phyloP scores from a whole-genome alignment of 1,140 invertebrate genomes.

The Nasonia longicornis region DNA sequence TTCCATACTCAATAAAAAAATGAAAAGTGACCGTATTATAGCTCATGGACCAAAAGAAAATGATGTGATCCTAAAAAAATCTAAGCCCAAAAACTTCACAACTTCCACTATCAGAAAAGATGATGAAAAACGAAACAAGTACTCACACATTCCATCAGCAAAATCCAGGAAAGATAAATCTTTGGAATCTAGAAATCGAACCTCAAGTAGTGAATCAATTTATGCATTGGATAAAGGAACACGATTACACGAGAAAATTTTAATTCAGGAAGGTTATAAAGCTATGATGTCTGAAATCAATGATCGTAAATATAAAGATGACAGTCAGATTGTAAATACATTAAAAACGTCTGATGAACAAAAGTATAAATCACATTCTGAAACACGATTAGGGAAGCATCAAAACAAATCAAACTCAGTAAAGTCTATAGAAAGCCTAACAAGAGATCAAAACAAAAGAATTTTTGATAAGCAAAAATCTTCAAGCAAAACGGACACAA shows the following conservation, averaged over 20 bases:
- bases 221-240: constrained; percentile 50
- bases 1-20: constrained; percentile 50
- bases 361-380: constrained; percentile 52
- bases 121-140: constrained; percentile 56
- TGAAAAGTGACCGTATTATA: constrained; percentile 57
- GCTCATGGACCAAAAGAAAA: constrained; percentile 52
- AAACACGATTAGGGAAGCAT: constrained; percentile 53
- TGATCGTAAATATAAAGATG: constrained; percentile 54
- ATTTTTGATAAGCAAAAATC: constrained; percentile 58
- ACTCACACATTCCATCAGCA: constrained; percentile 49
- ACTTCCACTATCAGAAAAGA: constrained; percentile 59
- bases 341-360: constrained; percentile 54
- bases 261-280: constrained; percentile 54
- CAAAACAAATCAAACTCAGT: constrained; percentile 52
- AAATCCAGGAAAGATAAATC: constrained; percentile 56
- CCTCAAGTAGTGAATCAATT: constrained; percentile 58
- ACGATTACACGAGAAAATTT: constrained; percentile 57
- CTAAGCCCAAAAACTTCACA: constrained; percentile 58
- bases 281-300: constrained; percentile 50
- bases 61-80: constrained; percentile 54
- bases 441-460: constrained; percentile 56
- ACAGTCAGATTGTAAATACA: constrained; percentile 48
- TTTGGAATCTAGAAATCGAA: constrained; percentile 54
- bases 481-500: constrained; percentile 53
- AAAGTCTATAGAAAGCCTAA: constrained; percentile 47